Percentiles rank a stretch among this genome's conserved stretches.
Evolutionary conservation across 2,113 vertebrate species (phyloP).

Genomic region (Gopherus flavomarginatus): DNA sequence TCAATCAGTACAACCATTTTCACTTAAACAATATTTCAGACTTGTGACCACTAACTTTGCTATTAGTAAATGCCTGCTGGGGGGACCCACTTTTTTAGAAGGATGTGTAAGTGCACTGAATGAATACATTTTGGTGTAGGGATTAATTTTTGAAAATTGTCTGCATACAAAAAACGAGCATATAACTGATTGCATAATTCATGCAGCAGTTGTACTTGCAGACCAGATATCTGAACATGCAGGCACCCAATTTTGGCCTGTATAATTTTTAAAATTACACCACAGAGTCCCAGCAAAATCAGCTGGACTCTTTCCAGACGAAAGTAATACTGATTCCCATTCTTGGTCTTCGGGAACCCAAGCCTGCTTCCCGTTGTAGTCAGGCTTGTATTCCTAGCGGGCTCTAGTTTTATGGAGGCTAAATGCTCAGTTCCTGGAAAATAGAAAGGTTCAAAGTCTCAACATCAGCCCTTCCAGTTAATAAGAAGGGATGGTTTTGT

Average conservation of each 20-base stretch:
- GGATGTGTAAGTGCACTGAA: rapidly evolving
- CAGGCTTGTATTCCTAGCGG: not conserved
- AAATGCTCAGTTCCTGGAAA: not conserved
- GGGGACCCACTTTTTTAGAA: not conserved
- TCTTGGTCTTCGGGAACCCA: not conserved
- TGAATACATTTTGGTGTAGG: not conserved
- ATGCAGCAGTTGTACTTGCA: not conserved
- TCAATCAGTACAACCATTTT: not conserved
- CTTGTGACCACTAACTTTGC: not conserved
- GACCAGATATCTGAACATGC: not conserved
- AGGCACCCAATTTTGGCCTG: not conserved
- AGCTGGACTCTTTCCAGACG: not conserved
- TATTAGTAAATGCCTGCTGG: not conserved
- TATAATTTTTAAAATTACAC: not conserved
- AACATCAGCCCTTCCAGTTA: not conserved
- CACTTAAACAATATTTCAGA: not conserved
- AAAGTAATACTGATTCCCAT: not conserved
- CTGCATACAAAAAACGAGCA: not conserved
- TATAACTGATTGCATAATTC: not conserved
- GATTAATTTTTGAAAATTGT: not conserved
- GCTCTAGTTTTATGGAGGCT: not conserved
- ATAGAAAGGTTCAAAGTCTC: not conserved
- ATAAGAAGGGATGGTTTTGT: not conserved
- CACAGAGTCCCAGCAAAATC: not conserved
- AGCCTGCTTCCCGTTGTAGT: not conserved